A percentile compares a stretch with the other conserved stretches of the same genome.
Conservation (phyloP, 2,888 invertebrate genomes). For the Dendrolimus pini region DNA sequence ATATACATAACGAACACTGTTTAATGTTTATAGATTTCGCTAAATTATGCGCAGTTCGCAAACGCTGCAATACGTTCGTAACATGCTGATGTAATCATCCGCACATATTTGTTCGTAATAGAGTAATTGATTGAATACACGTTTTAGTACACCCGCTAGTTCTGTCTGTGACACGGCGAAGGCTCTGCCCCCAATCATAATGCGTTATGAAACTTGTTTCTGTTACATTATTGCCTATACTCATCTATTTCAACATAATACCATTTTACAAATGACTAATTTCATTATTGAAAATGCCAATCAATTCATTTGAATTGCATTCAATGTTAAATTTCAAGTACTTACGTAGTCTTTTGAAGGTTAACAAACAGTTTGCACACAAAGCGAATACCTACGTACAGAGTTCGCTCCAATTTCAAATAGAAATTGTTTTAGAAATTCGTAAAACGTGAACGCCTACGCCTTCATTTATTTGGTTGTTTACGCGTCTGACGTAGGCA, state of each 20-base stretch:
- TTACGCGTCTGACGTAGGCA: slow-evolving; percentile 24
- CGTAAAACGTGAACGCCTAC: slow-evolving; percentile 29
- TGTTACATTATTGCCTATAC: neutral
- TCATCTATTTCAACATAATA: neutral
- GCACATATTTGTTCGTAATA: slow-evolving; percentile 8
- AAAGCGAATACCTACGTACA: slow-evolving; percentile 24
- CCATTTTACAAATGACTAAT: neutral
- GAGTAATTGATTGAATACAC: neutral
- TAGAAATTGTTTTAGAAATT: slow-evolving; percentile 24
- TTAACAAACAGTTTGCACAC: slow-evolving; percentile 20
- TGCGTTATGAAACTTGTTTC: neutral
- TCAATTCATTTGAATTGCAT: neutral
- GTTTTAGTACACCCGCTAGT: neutral
- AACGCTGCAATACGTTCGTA: slow-evolving; percentile 23
- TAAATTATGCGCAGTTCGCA: slow-evolving; percentile 58
- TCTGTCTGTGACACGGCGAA: neutral
- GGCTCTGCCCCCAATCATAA: neutral
- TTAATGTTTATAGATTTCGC: slow-evolving; percentile 52
- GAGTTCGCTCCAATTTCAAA: slow-evolving; percentile 20
- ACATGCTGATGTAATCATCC: slow-evolving; percentile 44
- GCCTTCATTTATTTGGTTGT: slow-evolving; percentile 19
- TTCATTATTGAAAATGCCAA: neutral
- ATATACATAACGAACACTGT: slow-evolving; percentile 35
- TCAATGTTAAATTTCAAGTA: slow-evolving; percentile 10
- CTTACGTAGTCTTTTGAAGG: slow-evolving; percentile 17